phyloP scores from a whole-genome alignment of 2,797 vertebrate species.

The Sitta carolinensis region DNA sequence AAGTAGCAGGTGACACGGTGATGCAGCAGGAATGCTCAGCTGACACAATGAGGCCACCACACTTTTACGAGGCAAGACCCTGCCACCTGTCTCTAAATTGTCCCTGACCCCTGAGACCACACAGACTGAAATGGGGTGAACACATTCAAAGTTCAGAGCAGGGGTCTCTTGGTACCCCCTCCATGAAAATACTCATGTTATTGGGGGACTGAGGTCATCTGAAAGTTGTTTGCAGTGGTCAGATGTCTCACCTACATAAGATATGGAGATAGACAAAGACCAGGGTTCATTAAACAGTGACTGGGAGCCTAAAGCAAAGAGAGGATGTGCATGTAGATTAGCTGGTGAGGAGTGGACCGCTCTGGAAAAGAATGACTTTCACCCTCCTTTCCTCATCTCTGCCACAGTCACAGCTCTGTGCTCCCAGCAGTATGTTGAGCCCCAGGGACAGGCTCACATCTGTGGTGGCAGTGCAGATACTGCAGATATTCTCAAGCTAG shows the following conservation, averaged over 20 bases:
- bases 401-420: not conserved
- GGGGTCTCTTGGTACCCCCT: not conserved
- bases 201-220: not conserved
- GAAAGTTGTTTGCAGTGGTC: not conserved
- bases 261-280: not conserved
- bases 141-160: not conserved
- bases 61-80: not conserved
- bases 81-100: not conserved
- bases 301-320: not conserved
- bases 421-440: not conserved
- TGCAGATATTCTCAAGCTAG: too few relatives aligned
- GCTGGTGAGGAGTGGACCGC: fast-evolving
- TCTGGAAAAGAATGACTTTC: not conserved
- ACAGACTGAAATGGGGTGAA: not conserved
- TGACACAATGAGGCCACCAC: not conserved
- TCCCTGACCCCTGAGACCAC: not conserved
- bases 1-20: fast-evolving
- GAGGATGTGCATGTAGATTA: fast-evolving
- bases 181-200: fast-evolving
- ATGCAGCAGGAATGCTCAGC: not conserved
- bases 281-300: not conserved
- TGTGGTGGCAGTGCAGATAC: not conserved
- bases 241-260: fast-evolving
- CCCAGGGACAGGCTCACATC: fast-evolving
- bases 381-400: not conserved